Percentiles rank a stretch among this genome's conserved stretches.
phyloP scores from a whole-genome alignment of 2,113 vertebrate genomes.

The Melospiza georgiana region DNA sequence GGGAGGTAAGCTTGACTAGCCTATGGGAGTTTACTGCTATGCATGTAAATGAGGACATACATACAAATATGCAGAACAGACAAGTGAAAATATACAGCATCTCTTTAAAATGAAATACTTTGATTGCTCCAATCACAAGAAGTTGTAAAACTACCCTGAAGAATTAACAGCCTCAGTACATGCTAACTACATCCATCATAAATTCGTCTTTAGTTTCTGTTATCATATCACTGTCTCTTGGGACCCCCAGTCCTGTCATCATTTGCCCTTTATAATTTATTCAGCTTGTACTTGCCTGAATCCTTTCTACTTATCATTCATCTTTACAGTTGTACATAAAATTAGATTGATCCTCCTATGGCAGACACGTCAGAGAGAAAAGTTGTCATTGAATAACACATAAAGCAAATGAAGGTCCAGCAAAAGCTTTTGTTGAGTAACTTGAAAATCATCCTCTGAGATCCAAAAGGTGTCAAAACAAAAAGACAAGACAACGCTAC shows the following conservation, averaged over 20 bases:
- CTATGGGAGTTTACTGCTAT: constrained; percentile 40
- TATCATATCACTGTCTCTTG: constrained; percentile 79
- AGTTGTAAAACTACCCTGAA: constrained; percentile 76
- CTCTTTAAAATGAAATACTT: constrained; percentile 74
- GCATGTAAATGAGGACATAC: constrained; percentile 28
- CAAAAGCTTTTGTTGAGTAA: constrained; percentile 49
- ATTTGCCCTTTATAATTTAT: constrained; percentile 88
- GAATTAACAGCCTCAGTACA: constrained; percentile 77
- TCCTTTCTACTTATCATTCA: constrained; percentile 83
- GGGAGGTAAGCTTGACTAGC: constrained; percentile 37
- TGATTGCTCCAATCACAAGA: constrained; percentile 72
- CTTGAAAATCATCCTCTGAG: constrained; percentile 18
- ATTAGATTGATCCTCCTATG: constrained; percentile 77
- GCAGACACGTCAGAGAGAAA: constrained; percentile 63
- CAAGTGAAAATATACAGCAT: constrained; percentile 59
- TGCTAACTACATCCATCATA: constrained; percentile 81
- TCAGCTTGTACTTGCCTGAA: constrained; percentile 79
- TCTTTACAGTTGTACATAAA: constrained; percentile 85
- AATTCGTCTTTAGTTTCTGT: constrained; percentile 80
- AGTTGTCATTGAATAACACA: constrained; percentile 65
- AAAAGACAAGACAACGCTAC: neutral
- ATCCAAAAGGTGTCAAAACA: neutral
- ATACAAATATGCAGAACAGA: constrained; percentile 51
- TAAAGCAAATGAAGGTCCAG: constrained; percentile 47
- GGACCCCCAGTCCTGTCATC: constrained; percentile 79